Evolutionary conservation across 2,888 invertebrate species (phyloP).

Genomic region (Melitaea athalia): DNA sequence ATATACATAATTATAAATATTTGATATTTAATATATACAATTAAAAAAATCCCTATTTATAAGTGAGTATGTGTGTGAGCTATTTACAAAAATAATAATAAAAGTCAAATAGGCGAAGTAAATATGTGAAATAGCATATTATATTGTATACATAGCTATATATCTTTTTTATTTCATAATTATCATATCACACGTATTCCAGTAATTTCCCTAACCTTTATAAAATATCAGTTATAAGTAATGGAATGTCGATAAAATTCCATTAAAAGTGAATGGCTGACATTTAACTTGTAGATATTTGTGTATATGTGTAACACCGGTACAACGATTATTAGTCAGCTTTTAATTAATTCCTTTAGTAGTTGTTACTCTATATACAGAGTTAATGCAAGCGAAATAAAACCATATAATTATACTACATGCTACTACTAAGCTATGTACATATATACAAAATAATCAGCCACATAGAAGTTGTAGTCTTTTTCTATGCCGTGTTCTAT

Average conservation of each 20-base stretch:
- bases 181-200: not conserved
- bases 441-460: too few relatives aligned
- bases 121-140: not conserved
- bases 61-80: too few relatives aligned
- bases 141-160: too few relatives aligned
- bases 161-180: not conserved
- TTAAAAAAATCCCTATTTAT: too few relatives aligned
- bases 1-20: too few relatives aligned
- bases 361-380: conserved; percentile 7
- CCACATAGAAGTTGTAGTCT: too few relatives aligned
- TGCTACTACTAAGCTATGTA: not conserved
- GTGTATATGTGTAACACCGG: not conserved
- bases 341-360: conserved; percentile 15
- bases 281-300: conserved; percentile 16
- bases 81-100: too few relatives aligned
- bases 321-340: not conserved
- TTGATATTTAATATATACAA: too few relatives aligned
- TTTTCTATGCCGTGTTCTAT: too few relatives aligned
- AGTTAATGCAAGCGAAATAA: not conserved
- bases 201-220: conserved; percentile 19
- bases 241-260: conserved; percentile 3
- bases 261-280: conserved; percentile 8
- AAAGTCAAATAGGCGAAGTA: too few relatives aligned
- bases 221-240: conserved; percentile 13
- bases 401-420: not conserved